A percentile compares a stretch with the other conserved stretches of the same genome.
These are phyloP conservation scores for Leucosticte australis DNA, from an alignment of 2,113 vertebrate species.

Conservation along the genomic window DNA sequence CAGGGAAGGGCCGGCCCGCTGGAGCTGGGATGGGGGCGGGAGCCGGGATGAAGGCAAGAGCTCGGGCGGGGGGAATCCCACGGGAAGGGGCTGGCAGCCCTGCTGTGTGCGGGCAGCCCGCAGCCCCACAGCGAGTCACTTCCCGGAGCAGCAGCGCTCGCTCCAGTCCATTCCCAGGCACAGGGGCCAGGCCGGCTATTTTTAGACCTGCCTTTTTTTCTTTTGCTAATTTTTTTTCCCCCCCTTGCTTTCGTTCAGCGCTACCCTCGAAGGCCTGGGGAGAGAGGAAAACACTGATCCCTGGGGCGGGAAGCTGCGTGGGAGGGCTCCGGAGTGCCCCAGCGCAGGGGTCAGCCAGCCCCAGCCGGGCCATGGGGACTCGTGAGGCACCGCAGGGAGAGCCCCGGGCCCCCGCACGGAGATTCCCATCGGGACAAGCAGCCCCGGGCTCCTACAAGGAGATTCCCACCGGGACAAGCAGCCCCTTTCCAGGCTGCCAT, in stretches of 20 bases:
- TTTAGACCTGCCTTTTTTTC: constrained; percentile 1
- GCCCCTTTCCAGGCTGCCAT: fast-evolving
- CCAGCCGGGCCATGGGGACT: fast-evolving
- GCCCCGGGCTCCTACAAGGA: fast-evolving
- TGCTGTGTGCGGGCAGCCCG: fast-evolving
- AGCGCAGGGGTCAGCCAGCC: fast-evolving
- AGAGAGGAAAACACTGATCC: not conserved
- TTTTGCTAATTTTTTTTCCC: not conserved
- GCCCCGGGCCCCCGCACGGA: fast-evolving
- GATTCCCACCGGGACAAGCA: not conserved
- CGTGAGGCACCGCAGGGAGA: not conserved
- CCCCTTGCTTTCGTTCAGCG: not conserved
- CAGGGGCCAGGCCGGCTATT: not conserved
- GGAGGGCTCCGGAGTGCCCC: not conserved
- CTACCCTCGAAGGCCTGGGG: not conserved
- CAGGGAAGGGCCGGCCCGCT: fast-evolving
- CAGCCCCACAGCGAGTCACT: not conserved
- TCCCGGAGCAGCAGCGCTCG: not conserved
- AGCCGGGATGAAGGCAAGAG: not conserved
- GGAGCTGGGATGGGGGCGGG: not conserved
- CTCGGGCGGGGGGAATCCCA: fast-evolving
- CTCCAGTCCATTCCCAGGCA: not conserved
- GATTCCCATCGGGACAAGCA: not conserved
- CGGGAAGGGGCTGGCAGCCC: not conserved
- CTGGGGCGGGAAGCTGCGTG: fast-evolving